A percentile compares a stretch with the other conserved stretches of the same genome.
Conservation (phyloP, 2,113 vertebrate genomes). For the Ceuthmochares aereus region DNA sequence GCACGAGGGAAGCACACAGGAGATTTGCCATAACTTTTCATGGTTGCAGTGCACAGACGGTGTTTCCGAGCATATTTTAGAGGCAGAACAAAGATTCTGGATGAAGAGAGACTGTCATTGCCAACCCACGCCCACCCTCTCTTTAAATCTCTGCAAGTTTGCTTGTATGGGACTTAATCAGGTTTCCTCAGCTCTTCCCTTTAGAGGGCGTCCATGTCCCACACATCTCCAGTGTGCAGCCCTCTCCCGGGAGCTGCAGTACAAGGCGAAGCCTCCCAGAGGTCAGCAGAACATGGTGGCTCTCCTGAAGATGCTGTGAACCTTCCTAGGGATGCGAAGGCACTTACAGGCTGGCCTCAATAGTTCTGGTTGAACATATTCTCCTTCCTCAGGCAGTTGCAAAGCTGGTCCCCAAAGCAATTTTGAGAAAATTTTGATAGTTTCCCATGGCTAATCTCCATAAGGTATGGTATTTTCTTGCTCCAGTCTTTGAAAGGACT, state of each 20-base stretch:
- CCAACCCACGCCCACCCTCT: not conserved
- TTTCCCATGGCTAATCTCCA: not conserved
- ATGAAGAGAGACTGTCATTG: not conserved
- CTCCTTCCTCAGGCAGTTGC: not conserved
- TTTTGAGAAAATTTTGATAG: not conserved
- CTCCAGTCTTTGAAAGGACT: not conserved
- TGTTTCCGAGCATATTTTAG: not conserved
- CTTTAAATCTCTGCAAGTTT: not conserved
- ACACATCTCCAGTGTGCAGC: accelerated
- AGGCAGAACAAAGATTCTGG: not conserved
- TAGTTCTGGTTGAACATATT: not conserved
- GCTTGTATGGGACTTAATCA: not conserved
- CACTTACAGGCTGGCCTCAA: not conserved
- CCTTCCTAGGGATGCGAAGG: not conserved
- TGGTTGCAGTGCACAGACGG: accelerated
- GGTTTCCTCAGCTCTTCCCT: constrained; percentile 4
- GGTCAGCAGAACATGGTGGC: not conserved
- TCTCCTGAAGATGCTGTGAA: not conserved
- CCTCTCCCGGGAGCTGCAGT: not conserved
- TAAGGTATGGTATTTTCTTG: not conserved
- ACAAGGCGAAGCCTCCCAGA: not conserved
- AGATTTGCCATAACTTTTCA: not conserved
- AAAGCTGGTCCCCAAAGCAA: not conserved
- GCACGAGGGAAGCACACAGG: not conserved
- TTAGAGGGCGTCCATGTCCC: constrained; percentile 43